These are phyloP conservation scores for Coenonympha glycerion DNA, from an alignment of 2,888 invertebrate genomes.

Conservation along the genomic window DNA sequence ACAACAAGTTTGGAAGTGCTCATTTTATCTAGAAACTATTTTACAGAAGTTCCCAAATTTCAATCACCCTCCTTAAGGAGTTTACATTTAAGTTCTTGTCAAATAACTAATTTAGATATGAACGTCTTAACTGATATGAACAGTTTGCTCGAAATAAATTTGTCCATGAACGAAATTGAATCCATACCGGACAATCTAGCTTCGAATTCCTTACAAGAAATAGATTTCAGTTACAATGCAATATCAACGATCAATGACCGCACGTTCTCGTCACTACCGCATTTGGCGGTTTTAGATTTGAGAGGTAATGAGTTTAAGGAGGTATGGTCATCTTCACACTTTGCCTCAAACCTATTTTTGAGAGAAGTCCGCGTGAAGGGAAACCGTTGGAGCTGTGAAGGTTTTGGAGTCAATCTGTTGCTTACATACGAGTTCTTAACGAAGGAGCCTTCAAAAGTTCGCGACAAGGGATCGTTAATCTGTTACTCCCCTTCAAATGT, in stretches of 20 bases:
- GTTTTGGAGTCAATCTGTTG: constrained; percentile 74
- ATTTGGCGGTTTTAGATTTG: constrained; percentile 79
- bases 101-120: constrained; percentile 72
- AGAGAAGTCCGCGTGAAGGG: constrained; percentile 78
- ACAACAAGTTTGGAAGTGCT: constrained; percentile 75
- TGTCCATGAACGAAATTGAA: constrained; percentile 81
- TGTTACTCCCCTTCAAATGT: constrained; percentile 81
- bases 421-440: constrained; percentile 78
- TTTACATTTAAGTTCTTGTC: constrained; percentile 79
- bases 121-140: constrained; percentile 74
- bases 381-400: constrained; percentile 87
- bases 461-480: constrained; percentile 64
- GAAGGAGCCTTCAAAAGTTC: constrained; percentile 69
- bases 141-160: constrained; percentile 75
- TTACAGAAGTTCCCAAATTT: constrained; percentile 75
- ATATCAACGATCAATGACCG: constrained; percentile 76
- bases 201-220: constrained; percentile 75
- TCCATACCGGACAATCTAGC: constrained; percentile 75
- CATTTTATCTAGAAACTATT: constrained; percentile 80
- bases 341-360: constrained; percentile 77
- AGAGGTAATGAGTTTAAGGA: constrained; percentile 83
- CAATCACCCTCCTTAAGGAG: constrained; percentile 73
- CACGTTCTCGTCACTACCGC: constrained; percentile 78
- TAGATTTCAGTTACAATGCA: constrained; percentile 78
- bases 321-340: constrained; percentile 77